A percentile compares a stretch with the other conserved stretches of the same genome.
Conservation (phyloP, 2,888 invertebrate species). For the Asteroscopus sphinx region DNA sequence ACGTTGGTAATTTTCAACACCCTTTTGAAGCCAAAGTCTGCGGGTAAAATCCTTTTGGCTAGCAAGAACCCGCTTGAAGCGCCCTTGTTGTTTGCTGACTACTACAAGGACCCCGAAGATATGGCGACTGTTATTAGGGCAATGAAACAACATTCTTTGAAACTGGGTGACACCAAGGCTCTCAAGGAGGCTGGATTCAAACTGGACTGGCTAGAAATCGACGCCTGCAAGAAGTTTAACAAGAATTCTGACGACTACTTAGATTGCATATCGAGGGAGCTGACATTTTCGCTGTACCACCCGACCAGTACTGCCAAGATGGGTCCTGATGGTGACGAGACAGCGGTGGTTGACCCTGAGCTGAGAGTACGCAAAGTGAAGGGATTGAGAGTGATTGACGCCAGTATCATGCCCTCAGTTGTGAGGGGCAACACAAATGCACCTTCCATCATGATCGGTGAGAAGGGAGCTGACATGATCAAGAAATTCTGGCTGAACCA, state of each 20-base stretch:
- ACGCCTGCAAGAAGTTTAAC: constrained; percentile 87
- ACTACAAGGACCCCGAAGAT: constrained; percentile 90
- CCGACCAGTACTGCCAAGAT: constrained; percentile 89
- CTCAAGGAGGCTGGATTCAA: constrained; percentile 87
- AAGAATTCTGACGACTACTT: constrained; percentile 92
- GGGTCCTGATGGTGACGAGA: constrained; percentile 84
- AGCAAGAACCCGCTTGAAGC: constrained; percentile 91
- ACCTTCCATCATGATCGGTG: constrained; percentile 90
- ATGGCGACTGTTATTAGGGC: constrained; percentile 83
- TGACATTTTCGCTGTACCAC: constrained; percentile 89
- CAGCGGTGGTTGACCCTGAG: constrained; percentile 87
- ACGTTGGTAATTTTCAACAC: constrained; percentile 90
- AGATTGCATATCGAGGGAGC: constrained; percentile 90
- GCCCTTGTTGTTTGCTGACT: constrained; percentile 92
- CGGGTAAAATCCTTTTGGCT: constrained; percentile 90
- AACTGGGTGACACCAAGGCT: constrained; percentile 84
- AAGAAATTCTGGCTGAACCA: constrained; percentile 79
- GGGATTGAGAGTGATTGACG: constrained; percentile 88
- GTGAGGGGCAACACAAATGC: constrained; percentile 90
- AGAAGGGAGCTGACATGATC: constrained; percentile 89
- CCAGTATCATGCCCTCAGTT: constrained; percentile 89
- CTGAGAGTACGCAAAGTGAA: constrained; percentile 85
- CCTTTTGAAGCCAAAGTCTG: constrained; percentile 91
- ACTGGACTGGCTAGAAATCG: constrained; percentile 87
- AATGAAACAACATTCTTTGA: constrained; percentile 81